Evolutionary conservation across 2,113 vertebrate genomes (phyloP).

Genomic region (Anhinga anhinga): DNA sequence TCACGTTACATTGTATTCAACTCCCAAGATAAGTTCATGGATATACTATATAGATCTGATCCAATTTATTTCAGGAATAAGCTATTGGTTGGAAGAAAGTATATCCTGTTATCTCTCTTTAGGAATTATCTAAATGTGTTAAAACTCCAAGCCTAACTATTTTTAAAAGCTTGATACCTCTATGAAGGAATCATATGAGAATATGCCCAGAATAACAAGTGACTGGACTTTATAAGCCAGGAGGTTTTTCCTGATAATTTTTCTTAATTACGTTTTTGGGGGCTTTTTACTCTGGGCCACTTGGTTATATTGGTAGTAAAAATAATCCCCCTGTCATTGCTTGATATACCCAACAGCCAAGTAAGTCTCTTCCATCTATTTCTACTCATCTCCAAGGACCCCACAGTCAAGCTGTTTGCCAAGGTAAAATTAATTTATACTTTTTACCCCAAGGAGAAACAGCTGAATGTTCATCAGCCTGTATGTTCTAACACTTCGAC

Average conservation of each 20-base stretch:
- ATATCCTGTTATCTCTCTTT: background rate
- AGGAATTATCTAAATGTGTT: background rate
- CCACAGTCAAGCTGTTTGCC: conserved; percentile 3
- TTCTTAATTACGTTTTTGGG: conserved; percentile 4
- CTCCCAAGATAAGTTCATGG: background rate
- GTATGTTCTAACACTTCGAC: background rate
- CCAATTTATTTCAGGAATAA: background rate
- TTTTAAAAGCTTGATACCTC: background rate
- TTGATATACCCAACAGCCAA: conserved; percentile 11
- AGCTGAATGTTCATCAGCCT: background rate
- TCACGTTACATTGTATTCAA: background rate
- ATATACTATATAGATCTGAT: background rate
- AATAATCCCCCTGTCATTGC: background rate
- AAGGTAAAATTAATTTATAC: conserved; percentile 58
- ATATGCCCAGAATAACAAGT: background rate
- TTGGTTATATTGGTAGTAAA: background rate
- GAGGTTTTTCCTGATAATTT: background rate
- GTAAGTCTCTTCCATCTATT: conserved; percentile 19
- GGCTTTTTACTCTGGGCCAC: background rate
- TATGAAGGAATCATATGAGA: background rate
- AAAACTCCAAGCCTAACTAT: background rate
- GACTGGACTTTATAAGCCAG: background rate
- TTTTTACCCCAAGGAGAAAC: conserved; percentile 7
- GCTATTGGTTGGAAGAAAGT: background rate
- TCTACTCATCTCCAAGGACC: background rate